Evolutionary conservation across 2,888 invertebrate genomes (phyloP).

Genomic region (Actias luna): DNA sequence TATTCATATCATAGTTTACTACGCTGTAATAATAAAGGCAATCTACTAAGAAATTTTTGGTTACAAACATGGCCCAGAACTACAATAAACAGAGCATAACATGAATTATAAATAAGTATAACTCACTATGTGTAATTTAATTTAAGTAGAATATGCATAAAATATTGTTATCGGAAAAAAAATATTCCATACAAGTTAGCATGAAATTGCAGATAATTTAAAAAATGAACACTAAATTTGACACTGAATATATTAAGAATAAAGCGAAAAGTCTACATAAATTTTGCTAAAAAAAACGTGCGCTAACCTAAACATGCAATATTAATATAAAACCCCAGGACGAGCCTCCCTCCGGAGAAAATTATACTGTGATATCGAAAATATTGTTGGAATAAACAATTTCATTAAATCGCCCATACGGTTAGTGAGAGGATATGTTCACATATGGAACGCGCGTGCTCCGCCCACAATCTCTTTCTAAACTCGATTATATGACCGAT

Average conservation of each 20-base stretch:
- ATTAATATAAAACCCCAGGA: slow-evolving; percentile 59
- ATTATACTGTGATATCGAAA: slow-evolving; percentile 23
- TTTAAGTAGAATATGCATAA: slow-evolving; percentile 5
- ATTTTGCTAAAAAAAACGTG: slow-evolving; percentile 38
- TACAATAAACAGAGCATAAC: slow-evolving; percentile 71
- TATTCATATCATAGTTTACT: slow-evolving; percentile 17
- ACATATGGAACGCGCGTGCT: slow-evolving; percentile 67
- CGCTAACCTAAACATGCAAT: slow-evolving; percentile 57
- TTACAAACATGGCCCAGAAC: slow-evolving; percentile 74
- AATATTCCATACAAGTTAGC: neutral
- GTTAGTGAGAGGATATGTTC: slow-evolving; percentile 70
- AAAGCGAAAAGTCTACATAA: neutral
- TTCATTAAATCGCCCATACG: slow-evolving; percentile 50
- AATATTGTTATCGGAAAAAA: neutral
- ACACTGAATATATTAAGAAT: slow-evolving; percentile 27
- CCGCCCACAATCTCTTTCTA: slow-evolving; percentile 76
- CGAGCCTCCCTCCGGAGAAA: slow-evolving; percentile 72
- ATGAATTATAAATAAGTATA: slow-evolving; percentile 64
- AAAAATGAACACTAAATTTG: slow-evolving; percentile 44
- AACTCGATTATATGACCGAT: slow-evolving; percentile 78
- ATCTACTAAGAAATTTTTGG: slow-evolving; percentile 64
- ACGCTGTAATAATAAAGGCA: slow-evolving; percentile 59
- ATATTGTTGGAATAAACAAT: slow-evolving; percentile 41
- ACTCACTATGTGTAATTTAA: slow-evolving; percentile 27
- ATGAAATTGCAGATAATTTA: slow-evolving; percentile 24